These are phyloP conservation scores for Thelaira solivaga DNA, from an alignment of 2,888 invertebrate species.

Conservation along the genomic window DNA sequence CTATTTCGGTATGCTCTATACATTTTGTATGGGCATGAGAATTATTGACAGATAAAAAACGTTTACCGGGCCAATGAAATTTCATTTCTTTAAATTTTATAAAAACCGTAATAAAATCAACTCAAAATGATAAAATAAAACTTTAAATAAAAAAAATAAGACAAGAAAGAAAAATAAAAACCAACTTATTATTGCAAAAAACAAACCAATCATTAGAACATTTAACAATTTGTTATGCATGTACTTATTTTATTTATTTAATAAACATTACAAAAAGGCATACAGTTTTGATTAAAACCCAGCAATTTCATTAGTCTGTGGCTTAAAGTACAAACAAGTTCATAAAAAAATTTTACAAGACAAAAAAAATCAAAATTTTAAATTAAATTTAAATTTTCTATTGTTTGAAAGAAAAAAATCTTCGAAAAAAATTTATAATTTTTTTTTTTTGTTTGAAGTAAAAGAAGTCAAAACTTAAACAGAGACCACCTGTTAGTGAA, in stretches of 20 bases:
- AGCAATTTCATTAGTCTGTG: conserved; percentile 17
- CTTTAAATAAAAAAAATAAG: not conserved
- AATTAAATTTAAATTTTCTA: conserved; percentile 51
- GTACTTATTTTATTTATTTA: conserved; percentile 15
- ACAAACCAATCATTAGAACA: conserved; percentile 19
- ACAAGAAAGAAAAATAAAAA: not conserved
- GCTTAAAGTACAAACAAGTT: not conserved
- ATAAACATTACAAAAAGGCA: conserved; percentile 9
- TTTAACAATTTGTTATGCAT: conserved; percentile 55
- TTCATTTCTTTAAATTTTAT: no score
- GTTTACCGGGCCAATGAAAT: no score
- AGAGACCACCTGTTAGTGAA: conserved; percentile 27
- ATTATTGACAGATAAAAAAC: no score
- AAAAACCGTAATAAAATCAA: no score
- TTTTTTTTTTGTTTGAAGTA: not conserved
- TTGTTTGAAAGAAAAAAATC: conserved; percentile 23
- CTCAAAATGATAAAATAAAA: not conserved
- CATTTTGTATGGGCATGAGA: no score
- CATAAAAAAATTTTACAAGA: not conserved
- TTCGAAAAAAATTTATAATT: conserved; percentile 4
- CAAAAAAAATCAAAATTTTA: conserved; percentile 16
- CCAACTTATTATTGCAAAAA: conserved; percentile 36
- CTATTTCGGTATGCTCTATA: no score
- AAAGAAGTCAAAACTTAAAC: not conserved
- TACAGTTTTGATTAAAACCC: conserved; percentile 6